phyloP scores from a whole-genome alignment of 2,888 invertebrate genomes.

The Epinotia bilunana region DNA sequence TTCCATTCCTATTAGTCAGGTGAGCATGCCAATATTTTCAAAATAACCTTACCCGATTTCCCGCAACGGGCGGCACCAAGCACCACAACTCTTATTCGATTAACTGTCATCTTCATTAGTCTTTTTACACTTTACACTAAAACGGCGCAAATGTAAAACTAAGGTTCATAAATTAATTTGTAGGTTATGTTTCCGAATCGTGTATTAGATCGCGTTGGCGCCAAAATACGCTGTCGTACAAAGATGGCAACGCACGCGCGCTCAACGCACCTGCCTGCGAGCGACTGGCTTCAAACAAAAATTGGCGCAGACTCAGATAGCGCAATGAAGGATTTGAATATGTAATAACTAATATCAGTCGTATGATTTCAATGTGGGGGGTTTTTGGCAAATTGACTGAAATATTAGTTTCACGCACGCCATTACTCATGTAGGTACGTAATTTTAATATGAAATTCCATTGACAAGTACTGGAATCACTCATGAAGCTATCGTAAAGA shows the following conservation, averaged over 20 bases:
- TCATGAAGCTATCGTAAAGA: slow-evolving; percentile 14
- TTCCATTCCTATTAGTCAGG: slow-evolving; percentile 55
- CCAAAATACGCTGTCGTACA: slow-evolving; percentile 70
- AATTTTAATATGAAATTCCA: slow-evolving; percentile 7
- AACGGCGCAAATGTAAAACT: slow-evolving; percentile 48
- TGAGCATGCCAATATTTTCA: slow-evolving; percentile 53
- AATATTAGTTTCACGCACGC: background rate
- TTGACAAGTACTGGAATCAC: slow-evolving; percentile 22
- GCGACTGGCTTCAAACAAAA: slow-evolving; percentile 76
- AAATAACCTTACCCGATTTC: slow-evolving; percentile 87
- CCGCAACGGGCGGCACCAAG: slow-evolving; percentile 90
- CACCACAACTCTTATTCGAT: slow-evolving; percentile 91
- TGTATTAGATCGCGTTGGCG: slow-evolving; percentile 65
- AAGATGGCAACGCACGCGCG: slow-evolving; percentile 77
- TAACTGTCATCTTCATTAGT: slow-evolving; percentile 89
- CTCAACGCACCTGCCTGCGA: slow-evolving; percentile 79
- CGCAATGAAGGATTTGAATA: slow-evolving; percentile 62
- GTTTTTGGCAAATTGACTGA: background rate
- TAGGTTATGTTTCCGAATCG: slow-evolving; percentile 48
- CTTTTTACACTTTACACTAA: slow-evolving; percentile 63
- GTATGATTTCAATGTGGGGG: slow-evolving; percentile 26
- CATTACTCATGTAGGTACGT: background rate
- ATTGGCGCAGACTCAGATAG: slow-evolving; percentile 76
- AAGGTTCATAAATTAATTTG: slow-evolving; percentile 46
- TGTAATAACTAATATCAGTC: slow-evolving; percentile 42